Percentiles rank a stretch among this genome's conserved stretches.
Conservation (phyloP, 1,140 invertebrate species). For the Zaprionus lachaisei region DNA sequence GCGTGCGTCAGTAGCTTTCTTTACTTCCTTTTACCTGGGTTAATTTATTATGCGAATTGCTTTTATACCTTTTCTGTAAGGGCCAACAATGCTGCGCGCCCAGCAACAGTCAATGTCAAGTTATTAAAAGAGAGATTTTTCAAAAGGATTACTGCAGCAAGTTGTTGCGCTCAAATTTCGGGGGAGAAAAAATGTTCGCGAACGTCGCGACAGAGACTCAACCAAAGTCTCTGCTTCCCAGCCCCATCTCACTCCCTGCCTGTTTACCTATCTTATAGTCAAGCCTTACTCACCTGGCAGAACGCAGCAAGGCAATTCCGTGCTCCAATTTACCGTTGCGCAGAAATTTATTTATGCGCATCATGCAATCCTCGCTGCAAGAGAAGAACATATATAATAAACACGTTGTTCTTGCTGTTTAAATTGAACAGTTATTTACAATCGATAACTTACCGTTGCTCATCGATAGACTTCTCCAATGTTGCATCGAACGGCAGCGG, state of each 20-base stretch:
- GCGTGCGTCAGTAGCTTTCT: neutral
- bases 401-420: neutral
- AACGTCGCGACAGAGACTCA: slow-evolving; percentile 28
- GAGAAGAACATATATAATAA: slow-evolving; percentile 37
- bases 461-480: slow-evolving; percentile 92
- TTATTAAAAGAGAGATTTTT: slow-evolving; percentile 68
- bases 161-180: slow-evolving; percentile 48
- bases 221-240: neutral
- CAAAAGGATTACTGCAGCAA: slow-evolving; percentile 61
- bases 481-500: slow-evolving; percentile 93
- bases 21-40: slow-evolving; percentile 43
- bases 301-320: slow-evolving; percentile 92
- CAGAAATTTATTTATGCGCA: slow-evolving; percentile 92
- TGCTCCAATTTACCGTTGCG: slow-evolving; percentile 89
- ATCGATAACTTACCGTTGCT: slow-evolving; percentile 90
- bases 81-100: slow-evolving; percentile 14
- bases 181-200: neutral
- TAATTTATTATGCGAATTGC: slow-evolving; percentile 82
- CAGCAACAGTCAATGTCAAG: slow-evolving; percentile 74
- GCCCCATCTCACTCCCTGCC: neutral
- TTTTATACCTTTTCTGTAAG: slow-evolving; percentile 56
- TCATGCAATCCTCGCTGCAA: slow-evolving; percentile 93
- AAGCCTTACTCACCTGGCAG: slow-evolving; percentile 89
- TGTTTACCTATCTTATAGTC: neutral
- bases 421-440: neutral